Conservation (phyloP, 2,797 vertebrate species). For the Microchirus variegatus region DNA sequence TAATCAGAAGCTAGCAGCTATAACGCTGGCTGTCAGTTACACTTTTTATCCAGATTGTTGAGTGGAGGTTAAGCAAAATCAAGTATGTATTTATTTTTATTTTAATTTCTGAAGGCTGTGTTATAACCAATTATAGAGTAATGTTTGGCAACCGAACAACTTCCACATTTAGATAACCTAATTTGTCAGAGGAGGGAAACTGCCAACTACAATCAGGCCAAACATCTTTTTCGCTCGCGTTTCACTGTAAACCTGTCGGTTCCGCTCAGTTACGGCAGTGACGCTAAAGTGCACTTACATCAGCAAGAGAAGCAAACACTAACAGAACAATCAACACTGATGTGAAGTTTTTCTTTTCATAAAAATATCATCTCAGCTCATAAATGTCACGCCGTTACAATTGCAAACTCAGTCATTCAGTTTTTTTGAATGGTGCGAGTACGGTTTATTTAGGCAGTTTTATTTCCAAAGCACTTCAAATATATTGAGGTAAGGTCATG, state of each 20-base stretch:
- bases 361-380: too few species aligned
- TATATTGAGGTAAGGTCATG: too few species aligned
- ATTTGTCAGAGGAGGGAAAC: background rate
- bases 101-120: background rate
- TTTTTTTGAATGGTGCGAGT: background rate
- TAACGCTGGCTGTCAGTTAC: background rate
- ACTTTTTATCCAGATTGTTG: background rate
- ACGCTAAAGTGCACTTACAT: background rate
- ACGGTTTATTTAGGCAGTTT: too few species aligned
- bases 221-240: background rate
- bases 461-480: too few species aligned
- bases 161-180: background rate
- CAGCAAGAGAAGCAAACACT: background rate
- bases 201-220: background rate
- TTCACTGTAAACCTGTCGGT: background rate
- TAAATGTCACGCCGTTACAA: too few species aligned
- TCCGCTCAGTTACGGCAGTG: background rate
- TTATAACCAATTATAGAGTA: background rate
- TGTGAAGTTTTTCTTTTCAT: background rate
- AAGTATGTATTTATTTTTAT: background rate
- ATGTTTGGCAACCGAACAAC: conserved; percentile 1
- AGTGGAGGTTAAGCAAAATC: background rate
- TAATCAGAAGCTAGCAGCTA: background rate
- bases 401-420: background rate
- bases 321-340: background rate